Base-by-base conservation (phyloP, 2,113 vertebrate genomes). In the Cnemophilus loriae region DNA sequence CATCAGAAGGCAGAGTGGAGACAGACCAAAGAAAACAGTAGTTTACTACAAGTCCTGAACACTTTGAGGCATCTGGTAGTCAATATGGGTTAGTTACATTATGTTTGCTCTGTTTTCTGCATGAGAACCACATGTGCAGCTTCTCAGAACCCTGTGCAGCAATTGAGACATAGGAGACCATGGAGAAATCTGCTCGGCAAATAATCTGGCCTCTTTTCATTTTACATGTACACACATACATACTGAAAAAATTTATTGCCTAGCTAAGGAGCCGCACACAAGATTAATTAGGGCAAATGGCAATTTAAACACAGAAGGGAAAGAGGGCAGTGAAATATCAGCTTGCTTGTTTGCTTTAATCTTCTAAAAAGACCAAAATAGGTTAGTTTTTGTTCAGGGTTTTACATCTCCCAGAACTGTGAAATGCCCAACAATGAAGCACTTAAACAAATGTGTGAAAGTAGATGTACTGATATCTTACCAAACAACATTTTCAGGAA, bases 61-160 rank as follows among this genome's bases (percentile, higher is more conserved):
- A 67, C 52, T 90, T 86, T 19, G 56, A 67, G 69, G 56, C 76
- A 95, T 94, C 91, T 94, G 82, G 64, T 87, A 77, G 94, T 95
- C 93, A 96, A 68, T 88, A 57, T 47, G 71, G 79, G 86, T 94
- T 95, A 92, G 67, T 78, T 90, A 77, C 20, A 0, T 88, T 77
- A 73, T 53, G 77, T 91, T 90, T 95, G 69, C 61, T 88, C 78
- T 49, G 47, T 52, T 97, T 97, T 88, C 82, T 83, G 87, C 35
- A 61, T 68, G 19, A 93, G 57, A 96, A 95, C 35, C 5, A 6
- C 50, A 32, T 5, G 2, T 73, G 84, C 53, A 81, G 22, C 84
- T 96, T 79, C 6, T 3, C 57, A 93, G 88, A 96, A 95, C 84
- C 30, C 53, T 92, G 69, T 4, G 8, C 39, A 80, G 41, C 47